These are phyloP conservation scores for Watsonalla cultraria DNA, from an alignment of 2,888 invertebrate genomes.

Conservation along the genomic window DNA sequence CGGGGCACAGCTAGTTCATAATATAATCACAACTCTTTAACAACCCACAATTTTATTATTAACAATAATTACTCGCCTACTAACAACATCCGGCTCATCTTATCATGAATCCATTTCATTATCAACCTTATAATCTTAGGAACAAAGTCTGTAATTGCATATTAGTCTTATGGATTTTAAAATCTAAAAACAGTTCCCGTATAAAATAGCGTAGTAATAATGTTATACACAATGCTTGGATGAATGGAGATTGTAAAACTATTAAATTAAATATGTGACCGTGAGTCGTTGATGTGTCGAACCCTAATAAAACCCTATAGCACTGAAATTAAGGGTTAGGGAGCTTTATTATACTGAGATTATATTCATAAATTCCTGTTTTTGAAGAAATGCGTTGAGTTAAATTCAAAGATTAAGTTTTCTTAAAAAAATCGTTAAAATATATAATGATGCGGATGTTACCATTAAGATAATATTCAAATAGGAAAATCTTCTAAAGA, in stretches of 20 bases:
- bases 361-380: no score
- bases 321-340: no score
- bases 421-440: no score
- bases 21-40: background rate
- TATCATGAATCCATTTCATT: slow-evolving; percentile 3
- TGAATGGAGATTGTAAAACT: slow-evolving; percentile 7
- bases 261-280: slow-evolving; percentile 9
- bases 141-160: background rate
- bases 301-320: slow-evolving; percentile 15
- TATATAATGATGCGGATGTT: no score
- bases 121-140: background rate
- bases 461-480: no score
- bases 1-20: no score
- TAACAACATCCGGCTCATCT: background rate
- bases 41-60: background rate
- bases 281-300: background rate
- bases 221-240: slow-evolving; percentile 25
- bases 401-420: no score
- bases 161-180: background rate
- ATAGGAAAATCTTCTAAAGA: no score
- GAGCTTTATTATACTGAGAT: no score
- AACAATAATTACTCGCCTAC: background rate
- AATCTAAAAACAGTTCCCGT: slow-evolving; percentile 7
- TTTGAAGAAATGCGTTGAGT: no score
- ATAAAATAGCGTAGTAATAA: slow-evolving; percentile 16